Percentiles rank a stretch among this genome's conserved stretches.
Conservation (phyloP, 2,113 vertebrate genomes). For the Macaca nemestrina region DNA sequence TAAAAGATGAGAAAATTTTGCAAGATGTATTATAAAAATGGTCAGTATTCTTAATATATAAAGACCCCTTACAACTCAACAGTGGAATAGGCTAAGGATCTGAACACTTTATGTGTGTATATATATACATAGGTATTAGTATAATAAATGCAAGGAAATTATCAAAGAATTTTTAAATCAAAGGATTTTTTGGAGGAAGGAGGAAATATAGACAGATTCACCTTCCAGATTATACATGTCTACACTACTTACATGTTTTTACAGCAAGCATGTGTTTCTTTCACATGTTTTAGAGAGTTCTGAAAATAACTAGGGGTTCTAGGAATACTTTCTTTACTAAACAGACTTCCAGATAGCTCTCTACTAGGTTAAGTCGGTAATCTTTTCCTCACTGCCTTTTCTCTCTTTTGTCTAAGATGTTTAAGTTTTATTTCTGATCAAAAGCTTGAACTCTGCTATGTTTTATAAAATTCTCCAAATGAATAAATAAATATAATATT, state of each 20-base stretch:
- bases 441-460: not conserved
- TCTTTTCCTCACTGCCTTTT: not conserved
- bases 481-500: slow-evolving; percentile 8
- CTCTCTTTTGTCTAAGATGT: not conserved
- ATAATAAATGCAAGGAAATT: not conserved
- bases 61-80: not conserved
- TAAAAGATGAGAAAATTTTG: not conserved
- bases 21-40: not conserved
- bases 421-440: slow-evolving; percentile 15
- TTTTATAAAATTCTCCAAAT: not conserved
- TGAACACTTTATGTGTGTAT: not conserved
- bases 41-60: not conserved
- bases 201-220: not conserved
- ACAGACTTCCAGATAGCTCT: not conserved
- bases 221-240: not conserved
- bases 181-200: not conserved
- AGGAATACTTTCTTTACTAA: slow-evolving; percentile 28
- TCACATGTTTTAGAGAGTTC: not conserved
- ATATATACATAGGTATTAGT: not conserved
- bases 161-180: slow-evolving; percentile 35
- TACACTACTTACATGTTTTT: slow-evolving; percentile 1
- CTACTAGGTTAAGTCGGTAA: not conserved
- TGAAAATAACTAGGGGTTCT: not conserved
- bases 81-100: not conserved
- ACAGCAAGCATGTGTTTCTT: not conserved